phyloP scores from a whole-genome alignment of 2,113 vertebrate genomes.

The Vulpes lagopus region DNA sequence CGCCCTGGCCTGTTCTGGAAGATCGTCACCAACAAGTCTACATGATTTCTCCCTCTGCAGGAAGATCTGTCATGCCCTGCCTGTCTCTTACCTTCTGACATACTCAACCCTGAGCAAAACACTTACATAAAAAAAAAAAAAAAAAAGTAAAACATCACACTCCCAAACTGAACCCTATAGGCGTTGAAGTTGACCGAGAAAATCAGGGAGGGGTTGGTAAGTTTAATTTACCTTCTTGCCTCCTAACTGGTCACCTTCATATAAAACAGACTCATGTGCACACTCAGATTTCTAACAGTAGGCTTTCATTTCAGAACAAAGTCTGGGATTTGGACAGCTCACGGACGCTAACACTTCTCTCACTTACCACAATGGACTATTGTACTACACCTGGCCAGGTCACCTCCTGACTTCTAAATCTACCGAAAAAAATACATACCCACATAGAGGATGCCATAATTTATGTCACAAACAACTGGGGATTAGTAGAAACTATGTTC shows the following conservation, averaged over 20 bases:
- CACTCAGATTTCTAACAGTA: no score
- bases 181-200: neutral
- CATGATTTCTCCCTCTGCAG: neutral
- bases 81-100: neutral
- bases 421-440: neutral
- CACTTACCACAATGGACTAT: neutral
- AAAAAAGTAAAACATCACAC: neutral
- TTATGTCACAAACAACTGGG: neutral
- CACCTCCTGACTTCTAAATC: neutral
- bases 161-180: neutral
- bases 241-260: neutral
- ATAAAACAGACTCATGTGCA: neutral
- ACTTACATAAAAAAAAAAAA: neutral
- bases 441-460: neutral
- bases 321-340: neutral
- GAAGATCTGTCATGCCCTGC: neutral
- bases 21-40: neutral
- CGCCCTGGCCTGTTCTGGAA: neutral
- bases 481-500: neutral
- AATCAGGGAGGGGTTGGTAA: neutral
- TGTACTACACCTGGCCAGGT: neutral
- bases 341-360: neutral
- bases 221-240: neutral
- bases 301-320: neutral
- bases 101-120: neutral